Evolutionary conservation across 2,797 vertebrate genomes (phyloP).

Genomic region (Darevskia mixta): DNA sequence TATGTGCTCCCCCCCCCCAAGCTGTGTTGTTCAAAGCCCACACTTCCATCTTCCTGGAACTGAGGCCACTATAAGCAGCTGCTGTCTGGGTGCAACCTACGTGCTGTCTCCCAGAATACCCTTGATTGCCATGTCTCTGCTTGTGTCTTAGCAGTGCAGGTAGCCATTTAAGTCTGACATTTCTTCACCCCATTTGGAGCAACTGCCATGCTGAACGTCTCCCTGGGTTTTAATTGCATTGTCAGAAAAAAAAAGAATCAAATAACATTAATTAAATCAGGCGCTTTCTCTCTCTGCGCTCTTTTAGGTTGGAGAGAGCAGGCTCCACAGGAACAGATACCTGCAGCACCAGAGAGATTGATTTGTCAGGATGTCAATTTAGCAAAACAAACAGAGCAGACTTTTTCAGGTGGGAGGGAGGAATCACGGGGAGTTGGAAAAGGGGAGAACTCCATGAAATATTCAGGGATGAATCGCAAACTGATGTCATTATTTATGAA

Average conservation of each 20-base stretch:
- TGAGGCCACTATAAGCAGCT: not conserved
- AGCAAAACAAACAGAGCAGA: conserved; percentile 47
- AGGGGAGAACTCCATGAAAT: conserved; percentile 26
- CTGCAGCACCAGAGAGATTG: conserved; percentile 51
- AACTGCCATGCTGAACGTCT: conserved; percentile 10
- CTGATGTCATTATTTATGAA: conserved; percentile 60
- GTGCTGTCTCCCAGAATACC: not conserved
- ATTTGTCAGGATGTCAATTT: conserved; percentile 61
- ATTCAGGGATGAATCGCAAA: conserved; percentile 49
- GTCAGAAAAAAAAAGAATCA: conserved; percentile 37
- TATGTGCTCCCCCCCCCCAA: not conserved
- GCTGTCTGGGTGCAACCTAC: not conserved
- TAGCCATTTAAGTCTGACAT: conserved; percentile 16
- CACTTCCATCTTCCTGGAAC: not conserved
- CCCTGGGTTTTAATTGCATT: conserved; percentile 45
- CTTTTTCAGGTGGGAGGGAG: conserved; percentile 34
- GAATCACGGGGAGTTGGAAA: not conserved
- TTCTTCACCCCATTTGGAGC: conserved; percentile 3
- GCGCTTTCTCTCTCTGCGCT: not conserved
- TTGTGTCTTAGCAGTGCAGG: not conserved
- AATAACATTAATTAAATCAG: conserved; percentile 13
- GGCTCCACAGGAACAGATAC: not conserved
- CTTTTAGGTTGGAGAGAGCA: not conserved
- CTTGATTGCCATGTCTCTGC: not conserved
- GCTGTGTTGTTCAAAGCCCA: not conserved